Evolutionary conservation across 2,113 vertebrate species (phyloP).

Genomic region (Microtus richardsoni): DNA sequence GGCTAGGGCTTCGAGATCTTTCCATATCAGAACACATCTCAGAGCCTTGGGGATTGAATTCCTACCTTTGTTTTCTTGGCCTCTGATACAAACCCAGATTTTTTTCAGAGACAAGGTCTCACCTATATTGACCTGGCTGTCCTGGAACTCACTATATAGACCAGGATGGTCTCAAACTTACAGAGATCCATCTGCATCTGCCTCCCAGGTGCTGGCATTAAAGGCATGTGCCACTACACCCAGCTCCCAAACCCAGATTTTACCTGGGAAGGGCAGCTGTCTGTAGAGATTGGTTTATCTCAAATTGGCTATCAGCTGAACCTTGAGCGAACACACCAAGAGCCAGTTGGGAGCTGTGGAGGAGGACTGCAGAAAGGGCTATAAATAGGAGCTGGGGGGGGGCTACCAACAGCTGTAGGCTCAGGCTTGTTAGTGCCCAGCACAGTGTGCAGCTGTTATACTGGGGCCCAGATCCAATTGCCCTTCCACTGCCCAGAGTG

Average conservation of each 20-base stretch:
- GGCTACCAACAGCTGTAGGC: neutral
- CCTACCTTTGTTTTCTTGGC: neutral
- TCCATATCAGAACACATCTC: neutral
- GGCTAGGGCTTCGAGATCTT: neutral
- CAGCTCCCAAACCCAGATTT: constrained; percentile 9
- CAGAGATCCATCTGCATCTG: neutral
- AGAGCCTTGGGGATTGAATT: constrained; percentile 21
- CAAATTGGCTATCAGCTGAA: neutral
- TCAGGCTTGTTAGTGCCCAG: neutral
- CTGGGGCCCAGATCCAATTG: neutral
- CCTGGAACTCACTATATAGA: neutral
- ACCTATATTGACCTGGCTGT: neutral
- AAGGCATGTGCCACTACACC: neutral
- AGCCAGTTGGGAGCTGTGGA: neutral
- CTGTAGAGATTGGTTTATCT: constrained; percentile 32
- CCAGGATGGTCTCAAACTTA: neutral
- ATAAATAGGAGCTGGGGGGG: neutral
- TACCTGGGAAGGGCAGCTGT: neutral
- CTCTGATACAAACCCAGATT: constrained; percentile 11
- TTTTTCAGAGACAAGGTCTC: neutral
- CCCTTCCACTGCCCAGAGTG: neutral
- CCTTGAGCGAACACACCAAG: neutral
- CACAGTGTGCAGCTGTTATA: neutral
- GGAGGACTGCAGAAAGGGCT: neutral
- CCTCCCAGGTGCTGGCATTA: neutral